Conservation (phyloP, 2,888 invertebrate genomes). For the Pandemis corylana region DNA sequence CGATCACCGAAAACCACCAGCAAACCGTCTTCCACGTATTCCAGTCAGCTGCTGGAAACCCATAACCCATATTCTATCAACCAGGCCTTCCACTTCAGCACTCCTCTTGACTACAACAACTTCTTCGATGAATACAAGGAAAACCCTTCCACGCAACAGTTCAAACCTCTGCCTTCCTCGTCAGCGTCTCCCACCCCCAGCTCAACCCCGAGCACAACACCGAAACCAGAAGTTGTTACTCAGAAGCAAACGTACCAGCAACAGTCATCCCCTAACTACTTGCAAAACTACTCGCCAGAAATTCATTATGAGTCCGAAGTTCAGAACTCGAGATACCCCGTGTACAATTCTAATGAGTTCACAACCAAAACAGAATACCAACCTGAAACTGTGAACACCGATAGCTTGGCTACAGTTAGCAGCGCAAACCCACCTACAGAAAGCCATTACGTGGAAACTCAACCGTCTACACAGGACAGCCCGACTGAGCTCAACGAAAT, state of each 20-base stretch:
- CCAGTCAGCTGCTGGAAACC: slow-evolving; percentile 75
- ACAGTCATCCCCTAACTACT: slow-evolving; percentile 65
- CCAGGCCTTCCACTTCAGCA: slow-evolving; percentile 80
- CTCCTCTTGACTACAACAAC: slow-evolving; percentile 76
- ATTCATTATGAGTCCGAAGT: slow-evolving; percentile 72
- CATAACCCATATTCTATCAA: slow-evolving; percentile 82
- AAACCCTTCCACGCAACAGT: slow-evolving; percentile 58
- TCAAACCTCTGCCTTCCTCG: slow-evolving; percentile 46
- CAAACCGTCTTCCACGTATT: slow-evolving; percentile 69
- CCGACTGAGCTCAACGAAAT: slow-evolving; percentile 55
- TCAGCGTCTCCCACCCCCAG: slow-evolving; percentile 52
- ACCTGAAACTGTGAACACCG: slow-evolving; percentile 45
- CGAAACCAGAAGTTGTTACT: slow-evolving; percentile 58
- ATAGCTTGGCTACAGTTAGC: slow-evolving; percentile 43
- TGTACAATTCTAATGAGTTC: slow-evolving; percentile 64
- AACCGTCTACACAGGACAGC: slow-evolving; percentile 54
- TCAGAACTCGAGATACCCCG: slow-evolving; percentile 63
- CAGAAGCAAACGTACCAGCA: slow-evolving; percentile 62
- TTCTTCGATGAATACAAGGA: slow-evolving; percentile 75
- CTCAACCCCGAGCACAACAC: slow-evolving; percentile 49
- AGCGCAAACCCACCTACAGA: slow-evolving; percentile 50
- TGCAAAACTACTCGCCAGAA: slow-evolving; percentile 74
- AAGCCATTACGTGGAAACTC: slow-evolving; percentile 56
- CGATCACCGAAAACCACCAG: slow-evolving; percentile 61
- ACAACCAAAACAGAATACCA: slow-evolving; percentile 56